phyloP scores from a whole-genome alignment of 2,888 invertebrate species.

The Cordilura impudica region DNA sequence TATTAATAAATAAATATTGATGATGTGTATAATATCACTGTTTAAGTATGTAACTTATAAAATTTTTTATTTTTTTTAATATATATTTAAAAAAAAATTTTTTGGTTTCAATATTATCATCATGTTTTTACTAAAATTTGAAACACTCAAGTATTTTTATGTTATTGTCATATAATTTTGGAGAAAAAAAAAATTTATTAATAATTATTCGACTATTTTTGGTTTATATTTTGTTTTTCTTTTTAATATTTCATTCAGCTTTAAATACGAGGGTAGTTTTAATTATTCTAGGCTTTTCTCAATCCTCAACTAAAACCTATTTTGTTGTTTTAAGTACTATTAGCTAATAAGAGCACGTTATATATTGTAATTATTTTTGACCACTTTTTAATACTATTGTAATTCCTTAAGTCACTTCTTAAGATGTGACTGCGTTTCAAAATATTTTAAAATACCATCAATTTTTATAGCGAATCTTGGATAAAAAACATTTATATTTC shows the following conservation, averaged over 20 bases:
- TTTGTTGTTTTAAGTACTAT: constrained; percentile 58
- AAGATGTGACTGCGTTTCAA: constrained; percentile 57
- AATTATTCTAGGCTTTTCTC: constrained; percentile 67
- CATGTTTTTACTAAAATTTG: constrained; percentile 61
- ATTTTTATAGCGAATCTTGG: too few relatives aligned
- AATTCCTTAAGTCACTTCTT: constrained; percentile 37
- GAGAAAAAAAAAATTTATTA: constrained; percentile 39
- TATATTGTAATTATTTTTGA: constrained; percentile 39
- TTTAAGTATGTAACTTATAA: constrained; percentile 30
- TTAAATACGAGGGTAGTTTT: constrained; percentile 61
- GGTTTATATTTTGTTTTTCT: constrained; percentile 9
- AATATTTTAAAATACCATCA: not conserved
- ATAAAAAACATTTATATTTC: too few relatives aligned
- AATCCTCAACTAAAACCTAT: constrained; percentile 48
- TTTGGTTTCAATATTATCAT: constrained; percentile 27
- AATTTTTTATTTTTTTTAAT: too few relatives aligned
- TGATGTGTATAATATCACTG: constrained; percentile 66
- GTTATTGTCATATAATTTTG: constrained; percentile 74
- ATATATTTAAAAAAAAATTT: constrained; percentile 28
- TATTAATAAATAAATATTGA: constrained; percentile 60
- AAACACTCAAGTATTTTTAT: constrained; percentile 68
- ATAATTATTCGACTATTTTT: constrained; percentile 9
- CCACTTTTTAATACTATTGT: constrained; percentile 39
- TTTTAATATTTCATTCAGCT: constrained; percentile 42
- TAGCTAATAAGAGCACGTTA: constrained; percentile 60